phyloP scores from a whole-genome alignment of 2,888 invertebrate genomes.

The Drosophila mayaguana region DNA sequence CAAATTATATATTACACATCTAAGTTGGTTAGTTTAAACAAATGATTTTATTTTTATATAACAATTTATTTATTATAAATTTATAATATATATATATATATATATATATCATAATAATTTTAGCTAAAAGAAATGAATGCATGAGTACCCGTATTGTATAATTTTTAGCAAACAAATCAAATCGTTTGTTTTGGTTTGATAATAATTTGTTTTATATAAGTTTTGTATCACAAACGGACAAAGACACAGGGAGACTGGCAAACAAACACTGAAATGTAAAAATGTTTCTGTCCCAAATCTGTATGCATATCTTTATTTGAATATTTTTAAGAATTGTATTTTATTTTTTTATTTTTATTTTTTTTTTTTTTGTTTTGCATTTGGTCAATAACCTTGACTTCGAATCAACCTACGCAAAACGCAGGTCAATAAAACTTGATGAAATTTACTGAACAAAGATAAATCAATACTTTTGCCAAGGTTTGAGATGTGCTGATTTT shows the following conservation, averaged over 20 bases:
- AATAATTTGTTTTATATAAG: slow-evolving; percentile 5
- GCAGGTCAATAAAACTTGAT: slow-evolving; percentile 5
- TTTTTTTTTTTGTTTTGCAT: neutral
- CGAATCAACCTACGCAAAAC: neutral
- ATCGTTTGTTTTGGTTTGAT: slow-evolving; percentile 5
- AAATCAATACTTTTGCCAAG: slow-evolving; percentile 1
- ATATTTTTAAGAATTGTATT: slow-evolving; percentile 10
- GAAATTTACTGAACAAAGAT: neutral
- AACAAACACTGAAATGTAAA: slow-evolving; percentile 1
- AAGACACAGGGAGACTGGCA: neutral
- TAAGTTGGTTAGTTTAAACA: neutral
- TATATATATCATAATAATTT: too few relatives aligned
- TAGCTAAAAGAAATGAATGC: neutral
- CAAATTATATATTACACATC: neutral
- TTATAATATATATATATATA: too few relatives aligned
- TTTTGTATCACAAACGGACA: neutral
- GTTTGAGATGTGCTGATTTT: neutral
- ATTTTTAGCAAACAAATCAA: neutral
- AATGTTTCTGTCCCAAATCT: neutral
- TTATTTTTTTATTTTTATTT: neutral
- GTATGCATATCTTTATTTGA: slow-evolving; percentile 2
- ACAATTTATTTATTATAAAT: too few relatives aligned
- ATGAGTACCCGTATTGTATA: slow-evolving; percentile 4
- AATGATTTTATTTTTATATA: neutral
- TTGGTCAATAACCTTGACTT: slow-evolving; percentile 6